phyloP scores from a whole-genome alignment of 2,888 invertebrate species.

The Parelbella ahira region DNA sequence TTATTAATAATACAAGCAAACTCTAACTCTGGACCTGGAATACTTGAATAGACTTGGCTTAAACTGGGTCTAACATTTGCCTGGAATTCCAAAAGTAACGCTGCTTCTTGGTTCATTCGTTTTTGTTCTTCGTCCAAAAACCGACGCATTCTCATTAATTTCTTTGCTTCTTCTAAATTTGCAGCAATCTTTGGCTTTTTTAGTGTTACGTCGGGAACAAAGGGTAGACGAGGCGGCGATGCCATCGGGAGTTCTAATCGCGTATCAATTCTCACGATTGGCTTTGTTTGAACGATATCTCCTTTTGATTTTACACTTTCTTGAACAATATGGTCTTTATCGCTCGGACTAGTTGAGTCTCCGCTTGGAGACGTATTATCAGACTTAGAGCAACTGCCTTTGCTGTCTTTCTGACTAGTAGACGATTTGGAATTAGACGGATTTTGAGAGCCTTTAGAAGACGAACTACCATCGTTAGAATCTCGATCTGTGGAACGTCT shows the following conservation, averaged over 20 bases:
- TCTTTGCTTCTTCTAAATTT: conserved; percentile 84
- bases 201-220: conserved; percentile 71
- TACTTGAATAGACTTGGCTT: conserved; percentile 71
- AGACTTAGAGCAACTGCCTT: conserved; percentile 65
- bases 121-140: conserved; percentile 82
- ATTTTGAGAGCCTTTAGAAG: conserved; percentile 66
- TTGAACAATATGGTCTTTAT: conserved; percentile 55
- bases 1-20: conserved; percentile 61
- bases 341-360: conserved; percentile 75
- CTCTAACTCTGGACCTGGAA: conserved; percentile 72
- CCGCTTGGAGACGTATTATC: conserved; percentile 69
- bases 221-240: conserved; percentile 59
- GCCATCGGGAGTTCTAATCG: conserved; percentile 59
- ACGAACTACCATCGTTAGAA: conserved; percentile 86
- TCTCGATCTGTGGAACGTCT: conserved; percentile 89
- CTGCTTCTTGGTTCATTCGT: conserved; percentile 74
- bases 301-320: conserved; percentile 39
- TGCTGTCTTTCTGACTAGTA: conserved; percentile 61
- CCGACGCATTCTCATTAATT: conserved; percentile 84
- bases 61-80: conserved; percentile 71
- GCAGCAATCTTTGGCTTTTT: conserved; percentile 86
- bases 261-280: conserved; percentile 59
- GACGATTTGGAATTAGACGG: conserved; percentile 54
- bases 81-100: conserved; percentile 68
- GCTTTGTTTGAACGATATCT: conserved; percentile 45